phyloP scores from a whole-genome alignment of 23 tunicate species.

The Trididemnum miniatum region DNA sequence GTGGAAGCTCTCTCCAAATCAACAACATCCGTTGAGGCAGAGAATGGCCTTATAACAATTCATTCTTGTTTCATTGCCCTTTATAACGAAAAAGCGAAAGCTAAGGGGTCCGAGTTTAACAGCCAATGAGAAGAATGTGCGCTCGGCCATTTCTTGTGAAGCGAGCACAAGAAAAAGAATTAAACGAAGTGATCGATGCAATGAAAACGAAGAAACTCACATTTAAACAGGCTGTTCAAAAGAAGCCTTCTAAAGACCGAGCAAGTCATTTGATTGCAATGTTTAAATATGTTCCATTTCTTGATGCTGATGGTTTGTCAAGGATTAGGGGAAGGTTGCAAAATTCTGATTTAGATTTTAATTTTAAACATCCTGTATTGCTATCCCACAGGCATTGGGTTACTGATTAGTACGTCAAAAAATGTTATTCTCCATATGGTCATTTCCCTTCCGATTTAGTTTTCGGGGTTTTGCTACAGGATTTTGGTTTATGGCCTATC shows the following conservation, averaged over 20 bases:
- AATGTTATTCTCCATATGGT: background rate
- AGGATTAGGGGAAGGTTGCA: conserved; percentile 3
- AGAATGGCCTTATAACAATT: too few relatives aligned
- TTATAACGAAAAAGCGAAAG: too few relatives aligned
- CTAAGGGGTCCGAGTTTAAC: too few relatives aligned
- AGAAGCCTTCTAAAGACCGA: background rate
- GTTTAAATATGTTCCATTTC: background rate
- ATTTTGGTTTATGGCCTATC: background rate
- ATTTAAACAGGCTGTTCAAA: background rate
- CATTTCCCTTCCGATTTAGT: background rate
- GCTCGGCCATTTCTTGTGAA: too few relatives aligned
- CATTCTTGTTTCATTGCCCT: too few relatives aligned
- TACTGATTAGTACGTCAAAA: background rate
- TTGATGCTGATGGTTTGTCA: background rate
- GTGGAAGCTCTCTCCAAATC: too few relatives aligned
- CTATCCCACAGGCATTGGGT: background rate
- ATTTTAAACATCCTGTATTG: background rate
- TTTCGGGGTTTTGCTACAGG: background rate
- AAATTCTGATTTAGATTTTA: background rate
- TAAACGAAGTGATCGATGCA: background rate
- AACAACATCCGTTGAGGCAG: too few relatives aligned
- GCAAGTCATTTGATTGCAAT: background rate
- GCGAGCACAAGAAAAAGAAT: background rate
- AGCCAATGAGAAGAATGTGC: too few relatives aligned
- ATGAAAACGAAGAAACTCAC: background rate